Conservation (phyloP, 2,888 invertebrate genomes). For the Lottia scabra region DNA sequence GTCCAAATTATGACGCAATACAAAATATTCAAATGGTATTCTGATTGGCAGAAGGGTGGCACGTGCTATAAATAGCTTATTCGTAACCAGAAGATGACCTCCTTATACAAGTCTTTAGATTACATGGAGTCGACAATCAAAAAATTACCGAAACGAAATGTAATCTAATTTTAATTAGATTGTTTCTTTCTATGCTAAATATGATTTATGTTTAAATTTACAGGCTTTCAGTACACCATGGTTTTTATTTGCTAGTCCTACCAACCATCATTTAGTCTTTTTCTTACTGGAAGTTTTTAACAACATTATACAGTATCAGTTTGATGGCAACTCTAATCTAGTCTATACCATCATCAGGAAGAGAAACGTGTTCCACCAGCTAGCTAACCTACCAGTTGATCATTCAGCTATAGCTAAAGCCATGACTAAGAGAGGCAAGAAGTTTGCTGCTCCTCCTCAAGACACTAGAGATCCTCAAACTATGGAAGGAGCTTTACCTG, state of each 20-base stretch:
- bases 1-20: no score
- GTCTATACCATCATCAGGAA: conserved; percentile 99
- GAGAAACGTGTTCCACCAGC: conserved; percentile 95
- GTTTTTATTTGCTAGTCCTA: conserved; percentile 96
- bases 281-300: conserved; percentile 99
- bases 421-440: conserved; percentile 69
- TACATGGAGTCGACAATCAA: no score
- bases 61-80: no score
- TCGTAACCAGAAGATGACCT: no score
- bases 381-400: conserved; percentile 97
- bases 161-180: no score
- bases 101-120: no score
- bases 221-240: conserved; percentile 97
- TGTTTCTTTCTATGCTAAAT: background rate
- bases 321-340: conserved; percentile 98
- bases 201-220: conserved; percentile 22
- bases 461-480: conserved; percentile 56
- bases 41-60: no score
- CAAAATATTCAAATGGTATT: no score
- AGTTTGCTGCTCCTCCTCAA: conserved; percentile 48
- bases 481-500: conserved; percentile 68
- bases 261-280: conserved; percentile 98
- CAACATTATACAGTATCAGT: conserved; percentile 99
- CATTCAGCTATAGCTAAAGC: conserved; percentile 87
- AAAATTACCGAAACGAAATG: no score